Conservation (phyloP, 2,113 vertebrate genomes). For the Chaetodon auriga region DNA sequence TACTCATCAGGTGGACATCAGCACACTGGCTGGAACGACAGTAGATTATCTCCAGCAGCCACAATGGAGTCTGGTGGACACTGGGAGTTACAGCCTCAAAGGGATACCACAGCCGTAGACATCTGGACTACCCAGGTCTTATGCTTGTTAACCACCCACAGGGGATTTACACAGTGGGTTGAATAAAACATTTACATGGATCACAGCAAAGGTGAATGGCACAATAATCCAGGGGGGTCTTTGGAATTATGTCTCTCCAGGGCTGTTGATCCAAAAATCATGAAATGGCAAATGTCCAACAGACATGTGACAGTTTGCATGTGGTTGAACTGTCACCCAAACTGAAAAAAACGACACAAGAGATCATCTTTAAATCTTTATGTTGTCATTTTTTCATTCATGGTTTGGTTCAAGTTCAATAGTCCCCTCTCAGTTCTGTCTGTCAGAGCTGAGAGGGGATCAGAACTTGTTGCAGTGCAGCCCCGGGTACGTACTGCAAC, state of each 20-base stretch:
- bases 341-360: not conserved
- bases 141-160: not conserved
- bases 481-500: not conserved
- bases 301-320: not conserved
- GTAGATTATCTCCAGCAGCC: not conserved
- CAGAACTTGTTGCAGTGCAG: not conserved
- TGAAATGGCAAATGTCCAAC: not conserved
- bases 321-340: not conserved
- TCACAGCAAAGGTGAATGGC: not conserved
- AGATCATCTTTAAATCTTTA: not conserved
- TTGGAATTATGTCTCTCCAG: not conserved
- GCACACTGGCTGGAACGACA: not conserved
- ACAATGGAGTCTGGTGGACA: no score
- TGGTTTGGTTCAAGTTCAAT: not conserved
- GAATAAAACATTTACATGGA: not conserved
- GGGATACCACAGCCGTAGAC: not conserved
- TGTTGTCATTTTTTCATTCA: not conserved
- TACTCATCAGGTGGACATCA: not conserved
- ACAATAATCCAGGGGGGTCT: not conserved
- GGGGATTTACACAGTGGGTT: not conserved
- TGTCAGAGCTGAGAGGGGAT: no score
- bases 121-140: no score
- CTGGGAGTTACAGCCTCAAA: not conserved
- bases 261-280: not conserved
- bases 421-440: not conserved